phyloP scores from a whole-genome alignment of 2,888 invertebrate species.

The Plagiodera versicolora region DNA sequence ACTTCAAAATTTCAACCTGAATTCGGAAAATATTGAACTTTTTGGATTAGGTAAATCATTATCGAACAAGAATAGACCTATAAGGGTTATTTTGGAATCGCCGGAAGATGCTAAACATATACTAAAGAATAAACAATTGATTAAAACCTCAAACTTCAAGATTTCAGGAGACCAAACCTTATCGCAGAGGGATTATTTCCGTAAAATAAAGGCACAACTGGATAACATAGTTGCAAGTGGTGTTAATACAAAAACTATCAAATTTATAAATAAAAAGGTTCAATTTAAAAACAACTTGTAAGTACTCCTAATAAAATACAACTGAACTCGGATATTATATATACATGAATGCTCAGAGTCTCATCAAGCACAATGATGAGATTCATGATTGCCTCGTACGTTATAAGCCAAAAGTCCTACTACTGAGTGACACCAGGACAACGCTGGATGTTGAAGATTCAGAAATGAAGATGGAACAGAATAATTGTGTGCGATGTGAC shows the following conservation, averaged over 20 bases:
- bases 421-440: slow-evolving; percentile 11
- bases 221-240: too few relatives aligned
- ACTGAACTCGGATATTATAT: too few relatives aligned
- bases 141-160: not conserved
- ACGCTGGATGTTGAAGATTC: slow-evolving; percentile 8
- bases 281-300: too few relatives aligned
- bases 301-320: too few relatives aligned
- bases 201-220: too few relatives aligned
- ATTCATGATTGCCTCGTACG: slow-evolving; percentile 3
- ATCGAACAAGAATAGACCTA: not conserved
- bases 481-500: slow-evolving; percentile 1
- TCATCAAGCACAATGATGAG: slow-evolving; percentile 5
- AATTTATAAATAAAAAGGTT: too few relatives aligned
- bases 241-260: too few relatives aligned
- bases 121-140: not conserved
- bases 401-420: slow-evolving; percentile 3
- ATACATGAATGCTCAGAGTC: slow-evolving; percentile 8
- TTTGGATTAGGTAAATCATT: not conserved
- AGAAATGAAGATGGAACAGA: slow-evolving; percentile 2
- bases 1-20: slow-evolving; percentile 6
- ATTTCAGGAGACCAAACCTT: too few relatives aligned
- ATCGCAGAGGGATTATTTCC: too few relatives aligned
- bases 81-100: too few relatives aligned
- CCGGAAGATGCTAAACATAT: not conserved
- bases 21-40: not conserved